Evolutionary conservation across 2,113 vertebrate species (phyloP).

Genomic region (Spheniscus mendiculus): DNA sequence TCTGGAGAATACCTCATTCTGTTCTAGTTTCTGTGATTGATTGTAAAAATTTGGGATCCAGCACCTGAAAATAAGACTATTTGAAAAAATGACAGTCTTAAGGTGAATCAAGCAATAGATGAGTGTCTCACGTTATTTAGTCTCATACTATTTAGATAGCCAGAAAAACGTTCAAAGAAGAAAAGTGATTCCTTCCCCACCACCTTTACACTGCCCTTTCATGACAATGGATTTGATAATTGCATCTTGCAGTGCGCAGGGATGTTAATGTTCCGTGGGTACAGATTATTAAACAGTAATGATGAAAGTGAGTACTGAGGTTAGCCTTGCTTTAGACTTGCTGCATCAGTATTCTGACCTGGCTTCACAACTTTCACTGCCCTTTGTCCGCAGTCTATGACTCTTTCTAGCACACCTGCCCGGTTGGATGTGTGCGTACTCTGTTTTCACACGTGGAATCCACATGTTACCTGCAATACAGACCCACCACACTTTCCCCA

Average conservation of each 20-base stretch:
- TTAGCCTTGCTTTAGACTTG: rapidly evolving
- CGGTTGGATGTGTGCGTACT: rapidly evolving
- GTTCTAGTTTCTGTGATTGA: background rate
- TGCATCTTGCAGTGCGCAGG: background rate
- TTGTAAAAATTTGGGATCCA: background rate
- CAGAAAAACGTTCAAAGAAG: background rate
- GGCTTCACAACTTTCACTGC: background rate
- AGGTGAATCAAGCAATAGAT: background rate
- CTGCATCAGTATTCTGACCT: background rate
- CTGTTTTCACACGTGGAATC: background rate
- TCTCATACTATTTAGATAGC: background rate
- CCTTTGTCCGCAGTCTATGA: background rate
- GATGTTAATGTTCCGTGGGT: background rate
- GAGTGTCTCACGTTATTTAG: background rate
- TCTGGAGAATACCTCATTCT: background rate
- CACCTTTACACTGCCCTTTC: background rate
- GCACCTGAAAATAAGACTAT: background rate
- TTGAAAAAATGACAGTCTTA: background rate
- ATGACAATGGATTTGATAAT: background rate
- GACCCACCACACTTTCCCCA: rapidly evolving
- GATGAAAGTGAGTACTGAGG: background rate
- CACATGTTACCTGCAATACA: background rate
- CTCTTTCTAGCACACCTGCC: background rate
- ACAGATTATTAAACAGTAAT: background rate
- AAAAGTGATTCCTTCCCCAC: background rate